A percentile compares a stretch with the other conserved stretches of the same genome.
Conservation (phyloP, 2,888 invertebrate genomes). For the Chironomus riparius region DNA sequence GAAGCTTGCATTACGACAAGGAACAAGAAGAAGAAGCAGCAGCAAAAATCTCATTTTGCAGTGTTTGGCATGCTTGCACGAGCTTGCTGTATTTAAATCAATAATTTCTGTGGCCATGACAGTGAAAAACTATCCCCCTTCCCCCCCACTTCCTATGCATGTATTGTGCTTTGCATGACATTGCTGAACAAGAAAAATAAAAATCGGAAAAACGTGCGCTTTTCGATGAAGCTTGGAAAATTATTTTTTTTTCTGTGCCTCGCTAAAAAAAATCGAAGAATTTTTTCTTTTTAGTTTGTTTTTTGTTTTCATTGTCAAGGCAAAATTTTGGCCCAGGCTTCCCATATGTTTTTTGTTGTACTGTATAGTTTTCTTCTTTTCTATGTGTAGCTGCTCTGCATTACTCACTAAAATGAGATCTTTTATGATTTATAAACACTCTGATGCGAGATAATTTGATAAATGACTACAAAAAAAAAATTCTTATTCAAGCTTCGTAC, state of each 20-base stretch:
- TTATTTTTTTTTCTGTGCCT: not conserved
- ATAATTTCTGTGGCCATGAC: conserved; percentile 20
- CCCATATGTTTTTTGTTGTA: not conserved
- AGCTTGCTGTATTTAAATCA: not conserved
- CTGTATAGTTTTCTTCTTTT: no score
- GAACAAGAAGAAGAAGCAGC: not conserved
- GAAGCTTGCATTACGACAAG: not conserved
- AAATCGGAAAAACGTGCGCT: not conserved
- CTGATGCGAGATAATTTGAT: no score
- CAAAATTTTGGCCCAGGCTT: conserved; percentile 9
- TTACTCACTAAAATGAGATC: no score
- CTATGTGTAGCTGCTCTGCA: no score
- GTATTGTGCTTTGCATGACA: no score
- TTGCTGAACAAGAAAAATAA: not conserved
- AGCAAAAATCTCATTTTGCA: not conserved
- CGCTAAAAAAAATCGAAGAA: not conserved
- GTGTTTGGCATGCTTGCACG: not conserved
- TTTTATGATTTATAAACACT: not conserved
- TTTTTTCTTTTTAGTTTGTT: not conserved
- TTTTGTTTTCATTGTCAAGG: conserved; percentile 11
- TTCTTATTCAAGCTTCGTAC: no score
- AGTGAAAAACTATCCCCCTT: not conserved
- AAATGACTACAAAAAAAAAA: not conserved
- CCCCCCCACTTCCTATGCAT: no score
- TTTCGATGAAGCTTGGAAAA: not conserved